These are phyloP conservation scores for Anoplophora glabripennis DNA, from an alignment of 1,140 invertebrate genomes.

Conservation along the genomic window DNA sequence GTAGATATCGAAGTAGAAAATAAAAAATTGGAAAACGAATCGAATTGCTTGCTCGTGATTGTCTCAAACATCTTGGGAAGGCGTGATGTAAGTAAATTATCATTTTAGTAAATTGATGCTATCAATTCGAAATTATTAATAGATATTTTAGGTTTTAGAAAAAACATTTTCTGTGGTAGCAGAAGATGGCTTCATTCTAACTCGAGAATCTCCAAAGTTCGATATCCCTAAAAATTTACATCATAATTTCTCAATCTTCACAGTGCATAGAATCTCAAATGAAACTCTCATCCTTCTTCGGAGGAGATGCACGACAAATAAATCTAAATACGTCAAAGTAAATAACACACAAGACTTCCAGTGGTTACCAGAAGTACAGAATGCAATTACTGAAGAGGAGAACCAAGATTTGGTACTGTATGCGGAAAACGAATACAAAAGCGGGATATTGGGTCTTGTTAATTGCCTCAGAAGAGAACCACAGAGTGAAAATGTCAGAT, in stretches of 20 bases:
- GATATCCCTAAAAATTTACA: conserved; percentile 16
- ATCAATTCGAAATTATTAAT: too few relatives aligned
- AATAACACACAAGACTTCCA: conserved; percentile 41
- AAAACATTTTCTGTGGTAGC: conserved; percentile 46
- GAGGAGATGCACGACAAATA: conserved; percentile 22
- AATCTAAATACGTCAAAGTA: conserved; percentile 8
- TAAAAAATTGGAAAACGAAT: conserved; percentile 58
- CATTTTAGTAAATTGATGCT: too few relatives aligned
- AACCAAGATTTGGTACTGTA: conserved; percentile 55
- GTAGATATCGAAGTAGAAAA: conserved; percentile 59
- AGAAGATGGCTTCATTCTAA: conserved; percentile 54
- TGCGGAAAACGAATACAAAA: conserved; percentile 54
- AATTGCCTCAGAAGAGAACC: conserved; percentile 72
- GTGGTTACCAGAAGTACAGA: conserved; percentile 56
- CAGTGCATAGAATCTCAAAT: conserved; percentile 46
- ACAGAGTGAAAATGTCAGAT: conserved; percentile 50
- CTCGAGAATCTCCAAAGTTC: conserved; percentile 48
- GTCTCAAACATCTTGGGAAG: conserved; percentile 50
- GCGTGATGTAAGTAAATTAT: conserved; percentile 9
- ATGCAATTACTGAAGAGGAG: conserved; percentile 53
- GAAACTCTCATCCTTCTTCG: conserved; percentile 50
- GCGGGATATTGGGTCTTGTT: conserved; percentile 79
- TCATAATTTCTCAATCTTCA: conserved; percentile 47
- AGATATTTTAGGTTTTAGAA: conserved; percentile 44
- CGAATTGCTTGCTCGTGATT: conserved; percentile 57